A percentile compares a stretch with the other conserved stretches of the same genome.
These are phyloP conservation scores for Agapetus fuscipes DNA, from an alignment of 2,888 invertebrate species.

Conservation along the genomic window DNA sequence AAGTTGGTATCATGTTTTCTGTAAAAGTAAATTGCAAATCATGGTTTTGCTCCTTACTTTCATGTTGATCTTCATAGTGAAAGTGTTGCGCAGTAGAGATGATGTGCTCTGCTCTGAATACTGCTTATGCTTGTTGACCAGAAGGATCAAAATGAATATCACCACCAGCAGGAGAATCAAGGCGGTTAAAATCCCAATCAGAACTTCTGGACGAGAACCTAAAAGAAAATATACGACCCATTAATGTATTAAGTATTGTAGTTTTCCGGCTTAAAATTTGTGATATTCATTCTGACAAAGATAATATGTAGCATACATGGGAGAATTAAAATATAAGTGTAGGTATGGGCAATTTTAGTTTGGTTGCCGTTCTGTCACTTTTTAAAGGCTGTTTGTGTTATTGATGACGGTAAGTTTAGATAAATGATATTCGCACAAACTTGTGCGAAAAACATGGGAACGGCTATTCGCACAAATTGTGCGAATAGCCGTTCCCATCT, in stretches of 20 bases:
- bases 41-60: constrained; percentile 36
- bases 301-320: neutral
- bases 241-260: neutral
- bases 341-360: too few relatives aligned
- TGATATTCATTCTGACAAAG: too few relatives aligned
- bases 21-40: neutral
- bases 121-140: constrained; percentile 50
- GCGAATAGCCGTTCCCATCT: too few relatives aligned
- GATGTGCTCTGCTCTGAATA: constrained; percentile 46
- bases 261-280: too few relatives aligned
- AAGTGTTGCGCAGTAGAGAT: constrained; percentile 50
- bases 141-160: constrained; percentile 52
- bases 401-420: too few relatives aligned
- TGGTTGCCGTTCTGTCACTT: too few relatives aligned
- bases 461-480: too few relatives aligned
- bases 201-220: constrained; percentile 8
- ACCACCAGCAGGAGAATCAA: constrained; percentile 53
- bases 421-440: too few relatives aligned
- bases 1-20: too few relatives aligned
- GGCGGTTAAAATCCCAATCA: constrained; percentile 43
- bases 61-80: constrained; percentile 57
- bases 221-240: constrained; percentile 1
- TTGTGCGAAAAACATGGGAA: too few relatives aligned
- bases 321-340: neutral
- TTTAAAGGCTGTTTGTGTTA: too few relatives aligned